phyloP scores from a whole-genome alignment of 2,797 vertebrate genomes.

The Limosa lapponica region DNA sequence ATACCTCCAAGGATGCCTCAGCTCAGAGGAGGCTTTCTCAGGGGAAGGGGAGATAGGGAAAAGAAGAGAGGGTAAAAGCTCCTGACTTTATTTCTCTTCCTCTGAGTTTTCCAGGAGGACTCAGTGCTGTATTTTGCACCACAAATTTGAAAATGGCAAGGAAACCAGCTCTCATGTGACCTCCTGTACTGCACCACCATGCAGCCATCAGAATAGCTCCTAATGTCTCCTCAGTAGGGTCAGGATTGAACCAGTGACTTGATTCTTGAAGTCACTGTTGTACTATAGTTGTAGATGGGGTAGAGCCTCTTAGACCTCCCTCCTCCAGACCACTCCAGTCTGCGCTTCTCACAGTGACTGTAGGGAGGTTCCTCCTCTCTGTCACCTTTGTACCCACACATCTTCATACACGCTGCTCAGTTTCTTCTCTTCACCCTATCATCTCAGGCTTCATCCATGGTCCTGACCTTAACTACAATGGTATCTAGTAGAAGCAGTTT shows the following conservation, averaged over 20 bases:
- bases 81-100: neutral
- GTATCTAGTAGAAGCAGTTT: neutral
- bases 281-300: neutral
- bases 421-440: neutral
- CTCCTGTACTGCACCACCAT: neutral
- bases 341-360: neutral
- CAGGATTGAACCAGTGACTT: neutral
- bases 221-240: neutral
- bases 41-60: neutral
- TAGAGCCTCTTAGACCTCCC: neutral
- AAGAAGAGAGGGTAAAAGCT: neutral
- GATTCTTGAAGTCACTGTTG: neutral
- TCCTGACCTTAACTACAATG: neutral
- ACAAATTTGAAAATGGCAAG: neutral
- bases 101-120: neutral
- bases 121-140: neutral
- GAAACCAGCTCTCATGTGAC: neutral
- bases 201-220: neutral
- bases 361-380: neutral
- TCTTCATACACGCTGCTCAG: accelerated
- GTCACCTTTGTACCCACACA: neutral
- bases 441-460: neutral
- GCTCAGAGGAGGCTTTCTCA: neutral
- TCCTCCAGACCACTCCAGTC: neutral
- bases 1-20: neutral